Evolutionary conservation across 2,113 vertebrate genomes (phyloP), one percentile per base, ranked within the genome.

Genomic region (Daubentonia madagascariensis): DNA sequence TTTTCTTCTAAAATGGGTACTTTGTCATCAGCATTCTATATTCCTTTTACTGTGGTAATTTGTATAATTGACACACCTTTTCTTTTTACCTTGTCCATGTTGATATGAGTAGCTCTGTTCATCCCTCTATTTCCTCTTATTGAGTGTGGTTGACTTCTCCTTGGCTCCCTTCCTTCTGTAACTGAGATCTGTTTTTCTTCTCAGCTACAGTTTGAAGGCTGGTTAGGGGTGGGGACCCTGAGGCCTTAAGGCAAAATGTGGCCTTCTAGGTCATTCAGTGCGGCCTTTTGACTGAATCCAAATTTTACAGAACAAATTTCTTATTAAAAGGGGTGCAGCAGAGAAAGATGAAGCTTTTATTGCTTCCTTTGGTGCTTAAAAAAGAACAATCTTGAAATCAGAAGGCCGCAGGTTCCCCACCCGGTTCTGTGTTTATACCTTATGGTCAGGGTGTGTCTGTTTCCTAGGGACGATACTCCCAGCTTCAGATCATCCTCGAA

Each of bases 41-140:
- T 90, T 95, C n/a, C n/a, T 91, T 92, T 76, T 92, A n/a, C 43
- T 97, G n/a, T 85, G 40, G 18, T 81, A 30, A 43, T 78, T 84
- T 83, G 28, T 6, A 14, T 43, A 92, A 89, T 75, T 85, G 43
- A 12, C 9, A 70, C 20, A 61, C 1, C 4, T 89, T 92, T 92
- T 48, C 32, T 59, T 93, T 87, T 86, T 52, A 17, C 65, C 23
- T 78, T 89, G 20, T 83, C 93, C 59, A 30, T 43, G 40, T 94
- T 72, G 35, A 78, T 23, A 6, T 54, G 48, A 35, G 23, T 2
- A 78, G 17, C n/a, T 88, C 20, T 80, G 25, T 75, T 89, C 8
- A 18, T 8, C 30, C 12, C 91, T 80, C 35, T 91, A 4, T 30
- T 65, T 93, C 81, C 54, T 94, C 16, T 80, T 54, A 78, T 40